Conservation (phyloP, 1,140 invertebrate genomes). For the Pinna nobilis region DNA sequence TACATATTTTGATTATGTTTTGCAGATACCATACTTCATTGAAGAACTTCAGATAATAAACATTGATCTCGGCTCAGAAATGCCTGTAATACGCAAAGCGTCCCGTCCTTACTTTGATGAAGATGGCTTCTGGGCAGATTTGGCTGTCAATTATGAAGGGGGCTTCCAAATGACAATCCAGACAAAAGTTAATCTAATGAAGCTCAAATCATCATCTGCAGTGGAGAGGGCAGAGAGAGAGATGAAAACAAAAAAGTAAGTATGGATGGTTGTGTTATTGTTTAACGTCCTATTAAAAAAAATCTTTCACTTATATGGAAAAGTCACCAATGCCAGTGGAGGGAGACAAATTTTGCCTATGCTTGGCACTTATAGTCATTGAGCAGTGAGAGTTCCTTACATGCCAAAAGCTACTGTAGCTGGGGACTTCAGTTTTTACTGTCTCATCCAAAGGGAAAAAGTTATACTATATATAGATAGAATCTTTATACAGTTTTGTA, state of each 20-base stretch:
- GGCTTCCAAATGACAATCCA: conserved; percentile 92
- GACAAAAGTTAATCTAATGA: conserved; percentile 96
- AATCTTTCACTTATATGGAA: too few relatives aligned
- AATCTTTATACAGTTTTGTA: too few relatives aligned
- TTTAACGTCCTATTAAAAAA: too few relatives aligned
- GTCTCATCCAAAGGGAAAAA: too few relatives aligned
- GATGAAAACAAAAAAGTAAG: conserved; percentile 12
- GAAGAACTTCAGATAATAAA: conserved; percentile 87
- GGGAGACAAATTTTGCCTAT: too few relatives aligned
- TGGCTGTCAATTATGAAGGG: conserved; percentile 93
- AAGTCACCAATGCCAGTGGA: too few relatives aligned
- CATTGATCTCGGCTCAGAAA: conserved; percentile 84
- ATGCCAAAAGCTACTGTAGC: too few relatives aligned
- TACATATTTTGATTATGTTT: conserved; percentile 35
- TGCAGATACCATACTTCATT: conserved; percentile 89
- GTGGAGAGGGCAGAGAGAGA: conserved; percentile 1
- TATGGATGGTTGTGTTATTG: too few relatives aligned
- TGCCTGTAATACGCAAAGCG: conserved; percentile 86
- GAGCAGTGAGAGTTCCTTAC: too few relatives aligned
- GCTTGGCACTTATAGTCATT: too few relatives aligned
- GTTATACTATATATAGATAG: too few relatives aligned
- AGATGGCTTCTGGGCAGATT: conserved; percentile 93
- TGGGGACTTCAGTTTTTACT: too few relatives aligned
- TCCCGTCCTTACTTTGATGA: conserved; percentile 86
- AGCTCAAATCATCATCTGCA: conserved; percentile 69